These are phyloP conservation scores for Rapana venosa DNA, from an alignment of 2,888 invertebrate genomes.

Conservation along the genomic window DNA sequence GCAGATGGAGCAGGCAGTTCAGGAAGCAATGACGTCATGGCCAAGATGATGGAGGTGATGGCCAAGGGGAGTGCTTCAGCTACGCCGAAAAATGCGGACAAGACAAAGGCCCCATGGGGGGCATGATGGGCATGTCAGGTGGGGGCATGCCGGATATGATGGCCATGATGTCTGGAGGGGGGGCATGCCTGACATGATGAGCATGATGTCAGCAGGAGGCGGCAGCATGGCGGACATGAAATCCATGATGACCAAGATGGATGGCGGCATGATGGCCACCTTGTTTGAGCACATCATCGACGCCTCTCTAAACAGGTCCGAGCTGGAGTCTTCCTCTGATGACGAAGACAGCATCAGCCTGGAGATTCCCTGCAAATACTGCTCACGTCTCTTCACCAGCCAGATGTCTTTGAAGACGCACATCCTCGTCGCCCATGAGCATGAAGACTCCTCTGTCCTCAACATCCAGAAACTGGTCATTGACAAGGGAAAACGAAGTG, in stretches of 20 bases:
- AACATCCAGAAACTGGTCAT: constrained; percentile 40
- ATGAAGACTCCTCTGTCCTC: constrained; percentile 46
- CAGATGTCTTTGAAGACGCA: constrained; percentile 51
- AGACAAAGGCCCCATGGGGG: background rate
- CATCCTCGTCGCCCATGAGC: constrained; percentile 48
- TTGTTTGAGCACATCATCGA: constrained; percentile 50
- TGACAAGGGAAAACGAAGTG: constrained; percentile 22
- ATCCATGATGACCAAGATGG: constrained; percentile 38
- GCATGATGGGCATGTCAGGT: constrained; percentile 14
- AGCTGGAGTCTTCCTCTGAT: constrained; percentile 46
- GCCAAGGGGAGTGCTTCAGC: constrained; percentile 25
- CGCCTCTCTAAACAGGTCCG: constrained; percentile 40
- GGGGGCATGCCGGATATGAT: constrained; percentile 24
- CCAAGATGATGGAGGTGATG: constrained; percentile 32
- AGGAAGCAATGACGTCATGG: constrained; percentile 9
- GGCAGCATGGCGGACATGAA: constrained; percentile 32
- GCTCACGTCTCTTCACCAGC: constrained; percentile 48
- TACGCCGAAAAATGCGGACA: background rate
- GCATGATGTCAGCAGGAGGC: constrained; percentile 31
- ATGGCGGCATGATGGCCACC: constrained; percentile 38
- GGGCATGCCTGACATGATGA: constrained; percentile 37
- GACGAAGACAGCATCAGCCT: constrained; percentile 41
- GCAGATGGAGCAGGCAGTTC: constrained; percentile 3
- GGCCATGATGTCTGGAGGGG: constrained; percentile 25
- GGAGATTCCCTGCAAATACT: constrained; percentile 48